phyloP scores from a whole-genome alignment of 2,888 invertebrate species.

The Nycteola revayana region DNA sequence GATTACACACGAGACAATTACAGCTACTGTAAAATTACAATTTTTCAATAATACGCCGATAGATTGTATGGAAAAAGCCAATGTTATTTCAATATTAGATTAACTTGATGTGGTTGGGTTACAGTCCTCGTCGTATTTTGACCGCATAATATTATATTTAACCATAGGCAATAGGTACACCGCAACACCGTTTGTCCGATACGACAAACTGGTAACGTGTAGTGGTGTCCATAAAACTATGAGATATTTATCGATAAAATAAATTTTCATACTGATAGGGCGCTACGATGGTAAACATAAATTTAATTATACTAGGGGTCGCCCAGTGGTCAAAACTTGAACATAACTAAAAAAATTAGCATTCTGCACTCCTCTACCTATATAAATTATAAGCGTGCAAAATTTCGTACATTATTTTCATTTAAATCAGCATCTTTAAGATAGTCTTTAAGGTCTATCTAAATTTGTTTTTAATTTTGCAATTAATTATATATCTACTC shows the following conservation, averaged over 20 bases:
- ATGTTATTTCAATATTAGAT: slow-evolving; percentile 73
- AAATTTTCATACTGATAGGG: no score
- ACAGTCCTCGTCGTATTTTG: slow-evolving; percentile 50
- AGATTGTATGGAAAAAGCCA: slow-evolving; percentile 27
- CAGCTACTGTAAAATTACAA: slow-evolving; percentile 40
- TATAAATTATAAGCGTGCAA: no score
- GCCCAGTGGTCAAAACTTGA: no score
- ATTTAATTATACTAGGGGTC: no score
- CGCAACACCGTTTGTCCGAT: slow-evolving; percentile 73
- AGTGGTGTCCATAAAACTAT: slow-evolving; percentile 36
- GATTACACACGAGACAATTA: slow-evolving; percentile 21
- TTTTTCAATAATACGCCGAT: slow-evolving; percentile 21
- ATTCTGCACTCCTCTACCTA: no score
- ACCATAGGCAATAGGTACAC: slow-evolving; percentile 46
- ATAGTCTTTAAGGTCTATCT: no score
- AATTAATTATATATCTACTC: no score
- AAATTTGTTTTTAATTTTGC: no score
- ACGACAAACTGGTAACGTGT: slow-evolving; percentile 60
- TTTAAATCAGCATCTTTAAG: no score
- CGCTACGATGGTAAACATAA: no score
- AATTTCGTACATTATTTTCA: no score
- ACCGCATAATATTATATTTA: slow-evolving; percentile 78
- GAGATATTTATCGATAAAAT: background rate
- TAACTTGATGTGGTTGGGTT: slow-evolving; percentile 64
- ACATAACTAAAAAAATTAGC: no score